These are phyloP conservation scores for Zosterops hypoxanthus DNA, from an alignment of 2,113 vertebrate species.

Conservation along the genomic window DNA sequence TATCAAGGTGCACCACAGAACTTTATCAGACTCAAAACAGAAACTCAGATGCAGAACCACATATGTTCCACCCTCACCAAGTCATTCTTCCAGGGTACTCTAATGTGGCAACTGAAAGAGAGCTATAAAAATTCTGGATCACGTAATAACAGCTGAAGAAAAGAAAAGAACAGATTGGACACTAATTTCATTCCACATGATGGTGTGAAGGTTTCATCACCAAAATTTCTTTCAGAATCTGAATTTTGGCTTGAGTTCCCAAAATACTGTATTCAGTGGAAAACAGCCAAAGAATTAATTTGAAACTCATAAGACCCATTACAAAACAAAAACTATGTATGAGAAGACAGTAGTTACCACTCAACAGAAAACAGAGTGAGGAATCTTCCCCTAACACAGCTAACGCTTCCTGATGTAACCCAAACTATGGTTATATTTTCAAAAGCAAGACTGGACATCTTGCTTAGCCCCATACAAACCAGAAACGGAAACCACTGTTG, in stretches of 20 bases:
- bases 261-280: background rate
- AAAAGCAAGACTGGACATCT: background rate
- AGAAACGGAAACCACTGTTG: background rate
- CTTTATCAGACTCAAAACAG: background rate
- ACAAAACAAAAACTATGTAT: background rate
- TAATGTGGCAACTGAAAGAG: background rate
- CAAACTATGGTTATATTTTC: background rate
- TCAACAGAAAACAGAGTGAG: background rate
- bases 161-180: background rate
- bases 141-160: background rate
- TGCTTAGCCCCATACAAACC: background rate
- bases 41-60: background rate
- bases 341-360: background rate
- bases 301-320: background rate
- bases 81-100: background rate
- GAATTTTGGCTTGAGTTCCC: background rate
- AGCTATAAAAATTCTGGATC: background rate
- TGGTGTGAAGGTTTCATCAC: background rate
- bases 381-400: background rate
- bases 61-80: background rate
- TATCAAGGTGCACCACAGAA: background rate
- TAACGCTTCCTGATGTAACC: background rate
- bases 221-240: background rate
- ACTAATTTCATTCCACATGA: background rate
- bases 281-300: background rate